phyloP scores from a whole-genome alignment of 2,113 vertebrate species.

The Erinaceus europaeus region DNA sequence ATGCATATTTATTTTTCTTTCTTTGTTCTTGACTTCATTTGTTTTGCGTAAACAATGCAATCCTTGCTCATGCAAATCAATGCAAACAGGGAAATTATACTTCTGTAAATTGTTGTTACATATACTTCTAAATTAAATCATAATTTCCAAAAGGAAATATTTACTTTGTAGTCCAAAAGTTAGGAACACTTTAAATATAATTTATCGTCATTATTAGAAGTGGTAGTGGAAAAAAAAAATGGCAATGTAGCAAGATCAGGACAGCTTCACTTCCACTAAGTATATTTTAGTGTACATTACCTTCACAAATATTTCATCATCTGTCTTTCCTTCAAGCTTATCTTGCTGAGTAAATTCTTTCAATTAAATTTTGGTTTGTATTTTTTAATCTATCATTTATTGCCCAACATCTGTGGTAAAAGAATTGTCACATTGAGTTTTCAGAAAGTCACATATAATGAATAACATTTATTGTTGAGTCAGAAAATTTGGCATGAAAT shows the following conservation, averaged over 20 bases:
- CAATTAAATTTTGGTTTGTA: background rate
- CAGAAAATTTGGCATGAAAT: background rate
- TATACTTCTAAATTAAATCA: conserved; percentile 34
- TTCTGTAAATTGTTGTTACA: conserved; percentile 49
- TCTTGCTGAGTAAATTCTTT: background rate
- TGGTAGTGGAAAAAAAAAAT: too few relatives aligned
- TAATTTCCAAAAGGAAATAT: background rate
- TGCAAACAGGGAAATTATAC: background rate
- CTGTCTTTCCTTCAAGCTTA: background rate
- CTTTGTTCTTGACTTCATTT: conserved; percentile 36
- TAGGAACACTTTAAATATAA: background rate
- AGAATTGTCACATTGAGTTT: background rate
- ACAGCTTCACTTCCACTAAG: too few relatives aligned
- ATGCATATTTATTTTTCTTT: background rate
- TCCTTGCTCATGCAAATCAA: conserved; percentile 5
- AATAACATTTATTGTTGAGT: background rate
- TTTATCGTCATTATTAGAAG: too few relatives aligned
- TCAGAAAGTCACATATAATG: background rate
- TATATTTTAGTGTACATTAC: too few relatives aligned
- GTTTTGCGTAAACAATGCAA: conserved; percentile 45
- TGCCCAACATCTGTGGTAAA: background rate
- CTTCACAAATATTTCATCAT: background rate
- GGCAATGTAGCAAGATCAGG: too few relatives aligned
- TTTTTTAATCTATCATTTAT: background rate
- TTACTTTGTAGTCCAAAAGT: conserved; percentile 14